phyloP scores from a whole-genome alignment of 1,140 invertebrate genomes.

The Danaus plexippus region DNA sequence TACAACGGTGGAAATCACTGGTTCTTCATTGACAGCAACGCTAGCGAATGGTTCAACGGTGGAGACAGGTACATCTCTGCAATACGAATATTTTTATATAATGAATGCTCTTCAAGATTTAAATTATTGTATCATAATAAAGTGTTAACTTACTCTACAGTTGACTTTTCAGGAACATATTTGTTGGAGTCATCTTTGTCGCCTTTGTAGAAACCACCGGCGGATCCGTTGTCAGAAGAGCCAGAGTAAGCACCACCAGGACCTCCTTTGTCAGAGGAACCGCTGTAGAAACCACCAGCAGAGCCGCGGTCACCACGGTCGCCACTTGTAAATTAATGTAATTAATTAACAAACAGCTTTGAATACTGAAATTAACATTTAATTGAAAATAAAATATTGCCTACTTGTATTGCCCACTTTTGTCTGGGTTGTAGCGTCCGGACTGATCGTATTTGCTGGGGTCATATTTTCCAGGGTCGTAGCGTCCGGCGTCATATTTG shows the following conservation, averaged over 20 bases:
- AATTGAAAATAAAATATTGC: conserved; percentile 9
- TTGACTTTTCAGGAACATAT: neutral
- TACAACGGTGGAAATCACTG: conserved; percentile 2
- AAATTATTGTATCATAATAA: neutral
- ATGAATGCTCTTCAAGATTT: too few relatives aligned
- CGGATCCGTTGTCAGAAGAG: too few relatives aligned
- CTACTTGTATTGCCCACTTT: conserved; percentile 48
- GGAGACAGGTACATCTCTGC: neutral
- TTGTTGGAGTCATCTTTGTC: conserved; percentile 18
- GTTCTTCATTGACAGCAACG: neutral
- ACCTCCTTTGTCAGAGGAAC: conserved; percentile 27
- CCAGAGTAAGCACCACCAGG: conserved; percentile 30
- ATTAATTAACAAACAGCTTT: too few relatives aligned
- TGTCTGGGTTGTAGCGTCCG: conserved; percentile 17
- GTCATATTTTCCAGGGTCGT: conserved; percentile 32
- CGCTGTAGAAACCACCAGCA: conserved; percentile 47
- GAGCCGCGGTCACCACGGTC: conserved; percentile 57
- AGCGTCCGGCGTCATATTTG: conserved; percentile 6
- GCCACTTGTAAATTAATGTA: conserved; percentile 28
- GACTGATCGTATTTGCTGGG: conserved; percentile 23
- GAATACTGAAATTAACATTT: neutral
- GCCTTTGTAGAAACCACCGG: conserved; percentile 26
- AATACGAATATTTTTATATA: too few relatives aligned
- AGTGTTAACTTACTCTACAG: neutral
- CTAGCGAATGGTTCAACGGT: conserved; percentile 8